Percentiles rank a stretch among this genome's conserved stretches.
These are phyloP conservation scores for Macrostomum lignano DNA, from an alignment of 1,140 invertebrate species.

Conservation along the genomic window DNA sequence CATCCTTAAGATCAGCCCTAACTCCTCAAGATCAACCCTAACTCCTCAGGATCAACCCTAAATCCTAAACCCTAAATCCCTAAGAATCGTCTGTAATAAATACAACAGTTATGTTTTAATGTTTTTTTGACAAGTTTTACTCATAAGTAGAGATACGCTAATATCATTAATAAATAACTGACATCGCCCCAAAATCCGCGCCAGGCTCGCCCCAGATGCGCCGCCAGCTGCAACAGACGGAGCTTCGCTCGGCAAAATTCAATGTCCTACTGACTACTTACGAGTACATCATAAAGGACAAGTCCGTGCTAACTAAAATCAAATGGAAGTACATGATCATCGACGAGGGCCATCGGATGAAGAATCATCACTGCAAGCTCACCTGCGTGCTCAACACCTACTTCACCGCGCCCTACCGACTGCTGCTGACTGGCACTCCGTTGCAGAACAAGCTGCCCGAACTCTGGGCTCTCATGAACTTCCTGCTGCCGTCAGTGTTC, in stretches of 20 bases:
- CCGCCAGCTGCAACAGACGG: constrained; percentile 63
- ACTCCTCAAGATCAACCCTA: too few relatives aligned
- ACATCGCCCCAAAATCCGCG: too few relatives aligned
- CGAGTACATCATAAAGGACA: constrained; percentile 93
- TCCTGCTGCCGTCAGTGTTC: constrained; percentile 82
- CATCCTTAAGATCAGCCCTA: too few relatives aligned
- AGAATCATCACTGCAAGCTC: constrained; percentile 95
- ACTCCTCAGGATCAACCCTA: too few relatives aligned
- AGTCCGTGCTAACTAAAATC: constrained; percentile 58
- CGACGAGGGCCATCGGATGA: constrained; percentile 96
- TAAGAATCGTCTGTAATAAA: too few relatives aligned
- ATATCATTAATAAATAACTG: too few relatives aligned
- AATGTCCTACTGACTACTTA: constrained; percentile 92
- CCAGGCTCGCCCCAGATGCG: too few relatives aligned
- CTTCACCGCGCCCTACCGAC: constrained; percentile 67
- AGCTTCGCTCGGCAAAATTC: constrained; percentile 68
- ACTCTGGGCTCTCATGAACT: constrained; percentile 93
- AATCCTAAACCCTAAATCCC: too few relatives aligned
- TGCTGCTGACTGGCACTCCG: constrained; percentile 85
- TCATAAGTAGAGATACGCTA: too few relatives aligned
- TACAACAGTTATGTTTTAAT: too few relatives aligned
- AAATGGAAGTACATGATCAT: constrained; percentile 99
- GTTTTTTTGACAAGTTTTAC: too few relatives aligned
- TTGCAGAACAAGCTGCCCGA: constrained; percentile 87
- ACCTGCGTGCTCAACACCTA: constrained; percentile 78